Percentiles rank a stretch among this genome's conserved stretches.
phyloP scores from a whole-genome alignment of 1,140 invertebrate species.

The Bombus sylvicola region DNA sequence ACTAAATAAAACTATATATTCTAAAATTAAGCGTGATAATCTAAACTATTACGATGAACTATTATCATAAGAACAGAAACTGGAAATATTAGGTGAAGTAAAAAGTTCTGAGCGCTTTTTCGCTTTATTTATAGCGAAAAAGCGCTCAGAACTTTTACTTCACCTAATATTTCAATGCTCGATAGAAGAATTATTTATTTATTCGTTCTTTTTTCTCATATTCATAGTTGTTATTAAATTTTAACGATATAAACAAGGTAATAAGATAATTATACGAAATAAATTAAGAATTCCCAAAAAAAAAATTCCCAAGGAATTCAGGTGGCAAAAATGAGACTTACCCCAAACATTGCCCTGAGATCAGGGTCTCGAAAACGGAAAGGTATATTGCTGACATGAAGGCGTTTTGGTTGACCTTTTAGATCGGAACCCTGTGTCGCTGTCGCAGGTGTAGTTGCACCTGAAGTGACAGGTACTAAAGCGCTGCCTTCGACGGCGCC shows the following conservation, averaged over 20 bases:
- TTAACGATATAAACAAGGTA: too few species aligned
- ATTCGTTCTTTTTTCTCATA: too few species aligned
- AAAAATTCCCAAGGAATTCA: neutral
- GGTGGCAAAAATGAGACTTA: conserved; percentile 85
- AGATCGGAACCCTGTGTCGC: conserved; percentile 79
- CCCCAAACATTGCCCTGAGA: conserved; percentile 98
- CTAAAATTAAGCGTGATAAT: neutral
- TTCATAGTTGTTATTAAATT: too few species aligned
- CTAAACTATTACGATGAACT: neutral
- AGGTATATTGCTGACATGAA: conserved; percentile 99
- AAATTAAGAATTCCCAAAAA: too few species aligned
- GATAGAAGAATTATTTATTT: too few species aligned
- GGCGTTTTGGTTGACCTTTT: conserved; percentile 91
- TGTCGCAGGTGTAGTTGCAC: conserved; percentile 81
- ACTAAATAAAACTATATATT: neutral
- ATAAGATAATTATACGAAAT: neutral
- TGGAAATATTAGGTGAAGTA: too few species aligned
- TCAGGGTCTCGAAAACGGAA: conserved; percentile 99
- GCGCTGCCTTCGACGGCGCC: conserved; percentile 70
- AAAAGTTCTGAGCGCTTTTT: too few species aligned
- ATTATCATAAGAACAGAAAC: too few species aligned
- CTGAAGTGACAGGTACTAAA: conserved; percentile 81
- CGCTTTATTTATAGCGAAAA: too few species aligned
- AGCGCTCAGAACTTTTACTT: too few species aligned
- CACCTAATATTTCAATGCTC: too few species aligned